These are phyloP conservation scores for Spilogale gracilis DNA, from an alignment of 2,113 vertebrate species.

Conservation along the genomic window DNA sequence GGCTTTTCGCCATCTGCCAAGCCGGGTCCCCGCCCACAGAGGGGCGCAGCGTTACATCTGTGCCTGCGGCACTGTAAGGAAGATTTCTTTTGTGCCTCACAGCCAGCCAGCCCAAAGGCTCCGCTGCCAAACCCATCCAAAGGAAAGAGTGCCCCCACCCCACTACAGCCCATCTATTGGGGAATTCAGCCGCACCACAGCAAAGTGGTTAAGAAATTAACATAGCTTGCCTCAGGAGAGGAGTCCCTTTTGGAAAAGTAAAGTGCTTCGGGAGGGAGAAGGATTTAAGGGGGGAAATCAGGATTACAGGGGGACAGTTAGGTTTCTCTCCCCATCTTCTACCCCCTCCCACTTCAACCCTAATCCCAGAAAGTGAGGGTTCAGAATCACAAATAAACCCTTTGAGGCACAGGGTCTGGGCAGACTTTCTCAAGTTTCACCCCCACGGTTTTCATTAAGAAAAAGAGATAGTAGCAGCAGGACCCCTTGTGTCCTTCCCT, in stretches of 20 bases:
- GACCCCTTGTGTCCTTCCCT: not conserved
- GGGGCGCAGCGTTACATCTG: conserved; percentile 73
- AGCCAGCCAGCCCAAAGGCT: not conserved
- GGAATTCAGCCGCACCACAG: not conserved
- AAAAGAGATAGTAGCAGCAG: not conserved
- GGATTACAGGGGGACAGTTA: not conserved
- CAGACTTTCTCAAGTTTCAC: not conserved
- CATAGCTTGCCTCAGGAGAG: not conserved
- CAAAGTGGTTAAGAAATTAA: not conserved
- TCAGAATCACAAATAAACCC: not conserved
- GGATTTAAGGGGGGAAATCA: not conserved
- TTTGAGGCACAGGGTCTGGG: not conserved
- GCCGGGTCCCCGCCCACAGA: conserved; percentile 62
- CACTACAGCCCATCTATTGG: not conserved
- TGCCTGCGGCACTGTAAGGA: conserved; percentile 28
- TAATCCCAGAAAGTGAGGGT: not conserved
- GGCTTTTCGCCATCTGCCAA: conserved; percentile 80
- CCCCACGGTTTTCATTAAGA: not conserved
- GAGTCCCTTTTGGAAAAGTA: not conserved
- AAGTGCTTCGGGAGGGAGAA: not conserved
- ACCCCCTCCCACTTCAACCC: not conserved
- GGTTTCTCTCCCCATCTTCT: not conserved
- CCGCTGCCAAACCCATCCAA: not conserved
- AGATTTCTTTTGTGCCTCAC: conserved; percentile 70
- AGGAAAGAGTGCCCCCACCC: not conserved